These are phyloP conservation scores for Ictalurus punctatus DNA, from an alignment of 2,113 vertebrate genomes.

Conservation along the genomic window DNA sequence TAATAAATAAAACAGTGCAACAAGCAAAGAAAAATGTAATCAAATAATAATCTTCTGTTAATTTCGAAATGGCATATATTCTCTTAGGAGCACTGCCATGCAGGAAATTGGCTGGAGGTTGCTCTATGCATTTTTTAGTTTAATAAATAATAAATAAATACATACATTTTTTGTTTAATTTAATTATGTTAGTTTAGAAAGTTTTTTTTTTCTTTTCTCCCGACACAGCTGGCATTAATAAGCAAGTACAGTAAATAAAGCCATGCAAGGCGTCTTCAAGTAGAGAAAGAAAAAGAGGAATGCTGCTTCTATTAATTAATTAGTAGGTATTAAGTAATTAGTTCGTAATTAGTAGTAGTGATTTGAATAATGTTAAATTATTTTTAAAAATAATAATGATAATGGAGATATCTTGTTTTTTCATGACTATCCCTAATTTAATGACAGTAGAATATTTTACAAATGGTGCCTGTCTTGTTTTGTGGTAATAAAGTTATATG, in stretches of 20 bases:
- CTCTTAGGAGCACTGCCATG: neutral
- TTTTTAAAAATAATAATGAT: neutral
- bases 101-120: neutral
- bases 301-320: neutral
- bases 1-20: neutral
- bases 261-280: neutral
- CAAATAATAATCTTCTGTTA: neutral
- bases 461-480: neutral
- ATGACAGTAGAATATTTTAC: neutral
- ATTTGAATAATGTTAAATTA: neutral
- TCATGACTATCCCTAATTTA: neutral
- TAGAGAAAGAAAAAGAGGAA: neutral
- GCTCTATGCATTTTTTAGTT: neutral
- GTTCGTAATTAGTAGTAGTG: neutral
- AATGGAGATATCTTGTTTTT: neutral
- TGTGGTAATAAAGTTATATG: neutral
- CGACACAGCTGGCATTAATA: neutral
- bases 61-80: neutral
- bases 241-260: neutral
- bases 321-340: neutral
- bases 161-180: neutral
- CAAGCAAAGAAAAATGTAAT: neutral
- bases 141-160: neutral
- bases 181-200: neutral
- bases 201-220: neutral